phyloP scores from a whole-genome alignment of 2,113 vertebrate genomes.

The Rhabdornis inornatus region DNA sequence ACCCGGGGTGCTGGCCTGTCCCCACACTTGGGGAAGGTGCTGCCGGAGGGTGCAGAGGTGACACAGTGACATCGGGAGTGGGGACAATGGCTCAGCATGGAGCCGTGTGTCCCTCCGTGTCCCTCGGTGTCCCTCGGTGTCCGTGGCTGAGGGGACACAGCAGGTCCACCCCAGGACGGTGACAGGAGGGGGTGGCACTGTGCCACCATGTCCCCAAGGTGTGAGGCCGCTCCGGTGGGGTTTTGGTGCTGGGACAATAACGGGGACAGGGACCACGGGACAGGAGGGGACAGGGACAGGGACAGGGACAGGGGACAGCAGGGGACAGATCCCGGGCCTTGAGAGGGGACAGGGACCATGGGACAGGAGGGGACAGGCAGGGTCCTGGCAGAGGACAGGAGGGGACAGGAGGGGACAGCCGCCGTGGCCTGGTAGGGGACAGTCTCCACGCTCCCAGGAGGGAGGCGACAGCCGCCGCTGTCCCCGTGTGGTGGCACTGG shows the following conservation, averaged over 20 bases:
- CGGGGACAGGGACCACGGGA: background rate
- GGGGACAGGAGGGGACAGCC: background rate
- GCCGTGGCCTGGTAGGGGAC: too few species aligned
- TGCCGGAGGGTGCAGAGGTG: background rate
- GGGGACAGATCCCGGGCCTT: background rate
- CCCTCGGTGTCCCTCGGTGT: fast-evolving
- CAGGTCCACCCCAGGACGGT: background rate
- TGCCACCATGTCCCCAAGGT: background rate
- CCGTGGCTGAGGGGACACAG: fast-evolving
- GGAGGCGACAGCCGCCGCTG: background rate
- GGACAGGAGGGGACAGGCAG: background rate
- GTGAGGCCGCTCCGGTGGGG: background rate
- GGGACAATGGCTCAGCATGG: background rate
- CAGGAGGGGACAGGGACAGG: background rate
- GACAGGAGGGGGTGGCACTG: background rate
- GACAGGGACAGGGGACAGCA: too few species aligned
- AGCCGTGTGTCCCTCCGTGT: fast-evolving
- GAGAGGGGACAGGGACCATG: too few species aligned
- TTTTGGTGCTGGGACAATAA: background rate
- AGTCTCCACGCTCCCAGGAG: too few species aligned
- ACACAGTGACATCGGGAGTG: background rate
- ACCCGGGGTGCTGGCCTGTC: background rate
- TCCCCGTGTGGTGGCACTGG: background rate
- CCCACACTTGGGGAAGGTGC: background rate
- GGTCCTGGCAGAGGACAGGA: background rate